These are phyloP conservation scores for Drosophila gunungcola DNA, from an alignment of 1,140 invertebrate genomes.

Conservation along the genomic window DNA sequence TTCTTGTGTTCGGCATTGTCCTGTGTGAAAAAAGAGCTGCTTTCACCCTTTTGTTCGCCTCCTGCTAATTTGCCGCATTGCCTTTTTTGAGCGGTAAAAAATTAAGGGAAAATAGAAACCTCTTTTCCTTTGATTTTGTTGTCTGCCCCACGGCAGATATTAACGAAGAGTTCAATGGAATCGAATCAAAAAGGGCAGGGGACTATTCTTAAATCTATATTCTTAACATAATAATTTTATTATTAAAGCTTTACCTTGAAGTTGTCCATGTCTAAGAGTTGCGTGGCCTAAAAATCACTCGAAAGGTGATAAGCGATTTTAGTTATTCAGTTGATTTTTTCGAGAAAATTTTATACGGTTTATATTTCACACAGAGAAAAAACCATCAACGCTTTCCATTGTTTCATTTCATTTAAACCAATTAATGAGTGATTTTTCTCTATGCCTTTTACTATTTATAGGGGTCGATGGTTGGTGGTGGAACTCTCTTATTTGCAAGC, in stretches of 20 bases:
- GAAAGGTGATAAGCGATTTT: constrained; percentile 30
- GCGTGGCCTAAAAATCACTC: constrained; percentile 67
- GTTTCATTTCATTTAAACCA: not conserved
- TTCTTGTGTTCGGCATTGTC: constrained; percentile 18
- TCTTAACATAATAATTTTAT: constrained; percentile 30
- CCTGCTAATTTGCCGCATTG: constrained; percentile 29
- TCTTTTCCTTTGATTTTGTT: constrained; percentile 33
- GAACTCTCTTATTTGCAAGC: constrained; percentile 50
- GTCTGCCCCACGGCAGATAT: constrained; percentile 16
- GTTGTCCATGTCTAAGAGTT: constrained; percentile 69
- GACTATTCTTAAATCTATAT: constrained; percentile 19
- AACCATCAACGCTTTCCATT: too few species aligned
- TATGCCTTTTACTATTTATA: not conserved
- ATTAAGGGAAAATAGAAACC: constrained; percentile 19
- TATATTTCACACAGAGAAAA: constrained; percentile 11
- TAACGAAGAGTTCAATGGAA: constrained; percentile 31
- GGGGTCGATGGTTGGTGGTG: constrained; percentile 28
- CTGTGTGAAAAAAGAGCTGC: constrained; percentile 16
- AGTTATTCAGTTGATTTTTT: constrained; percentile 21
- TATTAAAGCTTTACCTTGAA: constrained; percentile 57
- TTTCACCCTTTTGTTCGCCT: constrained; percentile 29
- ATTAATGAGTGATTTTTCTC: constrained; percentile 2
- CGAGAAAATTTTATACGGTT: constrained; percentile 22
- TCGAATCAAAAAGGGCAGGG: not conserved
- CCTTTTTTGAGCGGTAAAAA: constrained; percentile 19